Conservation (phyloP, 2,797 vertebrate species). For the Acomys russatus region DNA sequence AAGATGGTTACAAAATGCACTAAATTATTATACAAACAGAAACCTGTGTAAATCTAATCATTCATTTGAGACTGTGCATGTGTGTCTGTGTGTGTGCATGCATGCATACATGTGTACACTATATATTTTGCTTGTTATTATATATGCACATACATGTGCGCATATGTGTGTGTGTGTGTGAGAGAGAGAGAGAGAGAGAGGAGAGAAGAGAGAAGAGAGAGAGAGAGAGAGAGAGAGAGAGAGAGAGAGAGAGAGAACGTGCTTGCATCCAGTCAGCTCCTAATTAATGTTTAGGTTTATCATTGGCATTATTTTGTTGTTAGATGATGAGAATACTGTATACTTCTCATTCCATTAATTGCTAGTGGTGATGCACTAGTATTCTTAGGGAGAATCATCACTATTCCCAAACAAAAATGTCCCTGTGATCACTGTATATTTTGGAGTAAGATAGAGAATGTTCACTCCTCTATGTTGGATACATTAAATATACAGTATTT, state of each 20-base stretch:
- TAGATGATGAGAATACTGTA: background rate
- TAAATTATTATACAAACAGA: conserved; percentile 27
- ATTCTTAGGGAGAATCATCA: conserved; percentile 23
- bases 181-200: no score
- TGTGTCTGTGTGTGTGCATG: background rate
- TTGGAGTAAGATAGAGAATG: background rate
- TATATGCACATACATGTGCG: background rate
- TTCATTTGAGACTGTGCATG: background rate
- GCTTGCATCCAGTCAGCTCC: background rate
- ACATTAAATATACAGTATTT: background rate
- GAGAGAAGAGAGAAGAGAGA: no score
- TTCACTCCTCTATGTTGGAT: background rate
- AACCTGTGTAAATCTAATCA: background rate
- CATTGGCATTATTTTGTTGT: background rate
- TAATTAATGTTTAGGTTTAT: background rate
- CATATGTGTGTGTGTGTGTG: background rate
- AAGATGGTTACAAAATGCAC: background rate
- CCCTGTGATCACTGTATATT: background rate
- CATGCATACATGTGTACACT: background rate
- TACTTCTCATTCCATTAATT: background rate
- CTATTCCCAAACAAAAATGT: background rate
- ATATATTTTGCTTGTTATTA: background rate
- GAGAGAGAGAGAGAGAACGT: no score
- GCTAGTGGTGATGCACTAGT: background rate
- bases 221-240: no score